Evolutionary conservation across 2,797 vertebrate genomes (phyloP), one percentile per base, ranked within the genome.

Genomic region (Tadarida brasiliensis): DNA sequence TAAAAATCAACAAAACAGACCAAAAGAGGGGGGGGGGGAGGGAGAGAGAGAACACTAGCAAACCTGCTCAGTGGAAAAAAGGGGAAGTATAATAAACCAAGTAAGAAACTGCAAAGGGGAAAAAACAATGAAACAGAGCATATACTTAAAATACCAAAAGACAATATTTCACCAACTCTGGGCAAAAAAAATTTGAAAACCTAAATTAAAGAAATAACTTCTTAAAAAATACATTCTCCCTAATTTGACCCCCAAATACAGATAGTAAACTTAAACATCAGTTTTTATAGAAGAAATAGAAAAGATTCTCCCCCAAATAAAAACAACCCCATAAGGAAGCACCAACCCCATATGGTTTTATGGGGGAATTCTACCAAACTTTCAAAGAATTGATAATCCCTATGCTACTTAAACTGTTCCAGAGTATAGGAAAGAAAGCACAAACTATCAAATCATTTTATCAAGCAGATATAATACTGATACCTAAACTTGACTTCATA

Each of bases 71-170:
- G 78, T 44, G 39, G 33, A 44, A 67, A 56, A 59, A 92, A 56
- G 68, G 11, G 26, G 85, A 94, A 59, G 22, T 14, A 83, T 16
- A 80, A 61, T 56, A 70, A 81, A 51, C 20, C 61, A 90, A 87
- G 77, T 26, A 82, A 82, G 57, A 70, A 95, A 44, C 17, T 77
- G 5, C 26, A 94, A 90, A 82, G n/a, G 28, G 17, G 39, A 65
- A 71, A 74, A 7, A 33, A 73, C 5, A 92, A 6, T 78, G n/a
- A 94, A 87, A 92, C 35, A 63, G 30, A 86, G 44, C 6, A 49
- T 56, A 71, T 54, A 22, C 47, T 78, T 94, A 95, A 92, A 93
- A 90, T 74, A 59, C 7, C 33, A 67, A 65, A 56, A 96, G 15
- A 56, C 0, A 71, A 56, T 83, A 14, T 78, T 89, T 61, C 22